Percentiles rank a stretch among this genome's conserved stretches.
phyloP scores from a whole-genome alignment of 2,797 vertebrate genomes.

The Rhinella marina region DNA sequence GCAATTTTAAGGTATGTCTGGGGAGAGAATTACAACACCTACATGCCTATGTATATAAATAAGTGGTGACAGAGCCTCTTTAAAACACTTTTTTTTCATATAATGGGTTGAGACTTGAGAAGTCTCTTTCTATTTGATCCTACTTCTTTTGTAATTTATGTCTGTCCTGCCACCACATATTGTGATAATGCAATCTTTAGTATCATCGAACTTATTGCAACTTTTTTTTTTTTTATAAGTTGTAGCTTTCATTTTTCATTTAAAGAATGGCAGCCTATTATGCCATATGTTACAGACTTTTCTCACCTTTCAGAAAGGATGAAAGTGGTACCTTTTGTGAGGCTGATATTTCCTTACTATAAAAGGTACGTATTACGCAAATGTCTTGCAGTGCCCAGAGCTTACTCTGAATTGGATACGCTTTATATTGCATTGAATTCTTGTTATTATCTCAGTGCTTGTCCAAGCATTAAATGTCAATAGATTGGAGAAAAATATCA shows the following conservation, averaged over 20 bases:
- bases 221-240: not conserved
- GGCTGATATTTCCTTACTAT: not conserved
- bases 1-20: too few species aligned
- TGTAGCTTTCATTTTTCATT: not conserved
- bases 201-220: not conserved
- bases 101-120: not conserved
- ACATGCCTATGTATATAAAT: too few species aligned
- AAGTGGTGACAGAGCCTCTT: too few species aligned
- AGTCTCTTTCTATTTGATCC: not conserved
- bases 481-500: constrained; percentile 33
- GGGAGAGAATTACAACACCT: too few species aligned
- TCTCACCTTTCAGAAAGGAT: not conserved
- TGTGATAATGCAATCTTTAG: not conserved
- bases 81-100: not conserved
- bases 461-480: constrained; percentile 45
- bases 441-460: constrained; percentile 35
- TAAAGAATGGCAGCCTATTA: not conserved
- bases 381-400: not conserved
- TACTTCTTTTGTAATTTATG: not conserved
- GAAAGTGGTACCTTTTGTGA: not conserved
- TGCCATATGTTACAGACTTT: not conserved
- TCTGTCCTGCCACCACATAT: not conserved
- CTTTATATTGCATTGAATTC: constrained; percentile 30
- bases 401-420: constrained; percentile 1
- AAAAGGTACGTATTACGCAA: constrained; percentile 6